Conservation (phyloP, 64 coral and sea anemone species). For the Stichodactyla helianthus region DNA sequence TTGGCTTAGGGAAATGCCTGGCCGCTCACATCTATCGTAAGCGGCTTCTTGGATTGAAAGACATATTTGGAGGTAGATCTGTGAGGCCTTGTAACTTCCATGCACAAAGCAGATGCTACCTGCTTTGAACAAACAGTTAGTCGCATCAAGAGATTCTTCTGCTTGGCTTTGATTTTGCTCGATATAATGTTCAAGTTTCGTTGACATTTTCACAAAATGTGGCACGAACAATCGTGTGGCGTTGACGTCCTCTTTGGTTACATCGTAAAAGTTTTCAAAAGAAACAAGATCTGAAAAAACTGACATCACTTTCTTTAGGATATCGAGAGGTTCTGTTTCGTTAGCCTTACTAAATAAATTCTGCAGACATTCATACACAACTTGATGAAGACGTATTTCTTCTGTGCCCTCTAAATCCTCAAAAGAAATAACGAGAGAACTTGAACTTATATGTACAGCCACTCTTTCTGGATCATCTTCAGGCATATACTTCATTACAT, state of each 20-base stretch:
- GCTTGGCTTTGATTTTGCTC: background rate
- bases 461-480: too few relatives aligned
- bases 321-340: too few relatives aligned
- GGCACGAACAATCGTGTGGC: background rate
- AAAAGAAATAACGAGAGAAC: too few relatives aligned
- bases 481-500: too few relatives aligned
- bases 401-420: too few relatives aligned
- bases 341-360: too few relatives aligned
- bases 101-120: background rate
- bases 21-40: background rate
- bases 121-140: background rate
- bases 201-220: constrained; percentile 6
- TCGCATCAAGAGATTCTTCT: background rate
- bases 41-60: background rate
- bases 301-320: background rate
- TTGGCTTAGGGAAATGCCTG: too few relatives aligned
- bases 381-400: too few relatives aligned
- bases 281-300: background rate
- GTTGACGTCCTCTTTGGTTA: background rate
- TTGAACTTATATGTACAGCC: too few relatives aligned
- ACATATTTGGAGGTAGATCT: background rate
- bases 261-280: background rate
- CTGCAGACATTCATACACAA: too few relatives aligned
- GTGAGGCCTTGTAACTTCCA: background rate
- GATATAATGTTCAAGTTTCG: background rate